Percentiles rank a stretch among this genome's conserved stretches.
phyloP scores from a whole-genome alignment of 2,797 vertebrate species.

The Steatocranus sp. region DNA sequence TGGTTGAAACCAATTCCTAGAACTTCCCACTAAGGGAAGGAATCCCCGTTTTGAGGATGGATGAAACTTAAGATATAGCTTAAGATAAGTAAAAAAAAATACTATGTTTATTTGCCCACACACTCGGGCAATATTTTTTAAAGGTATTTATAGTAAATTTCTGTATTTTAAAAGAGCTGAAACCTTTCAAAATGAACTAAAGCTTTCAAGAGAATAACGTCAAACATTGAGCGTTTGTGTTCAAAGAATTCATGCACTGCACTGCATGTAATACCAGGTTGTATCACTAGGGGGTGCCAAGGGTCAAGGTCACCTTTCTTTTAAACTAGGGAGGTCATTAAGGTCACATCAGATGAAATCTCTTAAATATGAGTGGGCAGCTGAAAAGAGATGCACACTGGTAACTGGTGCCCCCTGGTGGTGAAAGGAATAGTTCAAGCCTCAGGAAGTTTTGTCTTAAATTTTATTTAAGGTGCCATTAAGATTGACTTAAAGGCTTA shows the following conservation, averaged over 20 bases:
- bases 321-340: background rate
- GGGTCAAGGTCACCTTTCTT: background rate
- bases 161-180: background rate
- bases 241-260: accelerated
- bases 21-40: accelerated
- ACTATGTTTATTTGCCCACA: too few species aligned
- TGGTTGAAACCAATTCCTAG: background rate
- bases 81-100: too few species aligned
- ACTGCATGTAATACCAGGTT: background rate
- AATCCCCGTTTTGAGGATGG: background rate
- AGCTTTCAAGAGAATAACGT: background rate
- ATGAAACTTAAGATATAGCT: background rate
- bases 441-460: background rate
- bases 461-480: background rate
- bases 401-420: background rate
- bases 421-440: background rate
- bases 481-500: background rate
- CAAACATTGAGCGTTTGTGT: accelerated
- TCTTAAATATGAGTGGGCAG: background rate
- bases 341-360: background rate
- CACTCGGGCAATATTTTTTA: accelerated
- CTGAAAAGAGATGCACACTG: accelerated
- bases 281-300: background rate
- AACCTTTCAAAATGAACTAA: background rate
- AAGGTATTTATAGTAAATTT: background rate